phyloP scores from a whole-genome alignment of 1,140 invertebrate genomes.

The Anadara kagoshimensis region DNA sequence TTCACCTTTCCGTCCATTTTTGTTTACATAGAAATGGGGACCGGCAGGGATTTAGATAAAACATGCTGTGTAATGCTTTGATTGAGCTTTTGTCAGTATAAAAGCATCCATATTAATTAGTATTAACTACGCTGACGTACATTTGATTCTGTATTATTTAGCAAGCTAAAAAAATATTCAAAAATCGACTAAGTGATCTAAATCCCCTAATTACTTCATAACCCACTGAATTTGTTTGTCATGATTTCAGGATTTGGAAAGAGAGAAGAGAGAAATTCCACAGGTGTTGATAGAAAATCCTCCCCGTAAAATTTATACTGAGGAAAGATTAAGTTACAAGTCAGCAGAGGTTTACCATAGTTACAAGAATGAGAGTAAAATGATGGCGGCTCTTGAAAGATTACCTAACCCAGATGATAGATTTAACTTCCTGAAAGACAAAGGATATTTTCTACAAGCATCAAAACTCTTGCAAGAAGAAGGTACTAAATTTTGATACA shows the following conservation, averaged over 20 bases:
- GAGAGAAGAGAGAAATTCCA: conserved; percentile 38
- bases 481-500: conserved; percentile 45
- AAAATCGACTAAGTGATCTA: too few species aligned
- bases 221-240: too few species aligned
- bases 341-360: conserved; percentile 53
- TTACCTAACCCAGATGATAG: conserved; percentile 49
- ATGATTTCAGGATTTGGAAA: conserved; percentile 46
- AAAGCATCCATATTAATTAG: too few species aligned
- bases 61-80: too few species aligned
- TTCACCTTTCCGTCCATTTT: too few species aligned
- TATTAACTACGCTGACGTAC: too few species aligned
- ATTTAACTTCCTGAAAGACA: conserved; percentile 53
- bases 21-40: too few species aligned
- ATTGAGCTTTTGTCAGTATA: too few species aligned
- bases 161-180: too few species aligned
- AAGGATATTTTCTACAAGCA: conserved; percentile 44
- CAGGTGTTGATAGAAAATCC: conserved; percentile 43
- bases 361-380: conserved; percentile 40
- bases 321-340: conserved; percentile 48
- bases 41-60: too few species aligned
- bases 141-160: too few species aligned
- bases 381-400: conserved; percentile 53
- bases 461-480: conserved; percentile 44
- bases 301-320: conserved; percentile 42
- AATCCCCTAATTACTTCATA: too few species aligned